These are phyloP conservation scores for Amblyjoppa proteus DNA, from an alignment of 2,888 invertebrate genomes.

Conservation along the genomic window DNA sequence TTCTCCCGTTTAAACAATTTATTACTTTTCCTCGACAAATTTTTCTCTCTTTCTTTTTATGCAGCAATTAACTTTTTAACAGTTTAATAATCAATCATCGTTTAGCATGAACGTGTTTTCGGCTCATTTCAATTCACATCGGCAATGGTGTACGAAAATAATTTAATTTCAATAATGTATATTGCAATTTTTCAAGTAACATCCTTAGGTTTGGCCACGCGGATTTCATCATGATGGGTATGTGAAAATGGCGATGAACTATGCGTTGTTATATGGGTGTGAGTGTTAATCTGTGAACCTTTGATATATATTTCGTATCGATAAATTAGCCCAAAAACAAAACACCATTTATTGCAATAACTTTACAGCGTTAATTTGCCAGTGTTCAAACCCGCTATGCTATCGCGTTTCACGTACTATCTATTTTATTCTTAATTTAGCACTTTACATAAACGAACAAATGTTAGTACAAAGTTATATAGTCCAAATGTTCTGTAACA, in stretches of 20 bases:
- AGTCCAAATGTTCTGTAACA: conserved; percentile 10
- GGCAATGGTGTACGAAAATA: conserved; percentile 17
- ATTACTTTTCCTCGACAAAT: conserved; percentile 41
- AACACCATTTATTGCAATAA: conserved; percentile 11
- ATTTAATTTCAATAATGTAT: not conserved
- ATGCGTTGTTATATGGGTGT: not conserved
- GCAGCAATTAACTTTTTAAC: conserved; percentile 31
- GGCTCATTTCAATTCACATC: conserved; percentile 20
- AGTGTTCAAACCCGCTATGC: conserved; percentile 14
- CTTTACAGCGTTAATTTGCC: not conserved
- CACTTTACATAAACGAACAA: conserved; percentile 28
- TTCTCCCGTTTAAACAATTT: conserved; percentile 80
- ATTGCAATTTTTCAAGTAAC: not conserved
- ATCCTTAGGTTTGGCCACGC: conserved; percentile 19
- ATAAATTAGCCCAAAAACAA: conserved; percentile 7
- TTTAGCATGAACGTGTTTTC: conserved; percentile 75
- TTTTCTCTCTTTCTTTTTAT: not conserved
- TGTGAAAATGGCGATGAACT: conserved; percentile 29
- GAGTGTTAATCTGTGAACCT: not conserved
- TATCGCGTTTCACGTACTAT: conserved; percentile 4
- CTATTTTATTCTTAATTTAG: conserved; percentile 37
- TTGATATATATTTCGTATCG: conserved; percentile 10
- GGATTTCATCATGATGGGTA: conserved; percentile 21
- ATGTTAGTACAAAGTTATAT: conserved; percentile 20
- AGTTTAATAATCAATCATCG: conserved; percentile 56